phyloP scores from a whole-genome alignment of 92 coral and sea anemone species.

The Actinernus sp. region DNA sequence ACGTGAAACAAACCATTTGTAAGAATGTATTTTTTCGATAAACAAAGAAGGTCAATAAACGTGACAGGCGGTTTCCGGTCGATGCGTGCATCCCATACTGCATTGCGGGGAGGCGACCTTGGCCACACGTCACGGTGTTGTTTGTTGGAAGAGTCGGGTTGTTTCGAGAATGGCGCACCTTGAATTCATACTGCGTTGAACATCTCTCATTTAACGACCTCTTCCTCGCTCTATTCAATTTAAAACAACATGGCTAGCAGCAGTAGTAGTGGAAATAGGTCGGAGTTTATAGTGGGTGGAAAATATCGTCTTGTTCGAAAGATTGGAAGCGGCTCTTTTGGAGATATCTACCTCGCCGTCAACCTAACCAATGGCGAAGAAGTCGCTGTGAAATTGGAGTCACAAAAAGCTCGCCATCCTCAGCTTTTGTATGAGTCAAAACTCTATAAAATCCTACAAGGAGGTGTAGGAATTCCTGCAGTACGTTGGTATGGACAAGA shows the following conservation, averaged over 20 bases:
- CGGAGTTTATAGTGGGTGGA: constrained; percentile 90
- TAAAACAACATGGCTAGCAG: constrained; percentile 76
- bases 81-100: constrained; percentile 65
- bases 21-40: no score
- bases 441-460: constrained; percentile 95
- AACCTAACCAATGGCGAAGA: constrained; percentile 90
- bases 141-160: constrained; percentile 28
- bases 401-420: constrained; percentile 98
- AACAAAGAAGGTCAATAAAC: no score
- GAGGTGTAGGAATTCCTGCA: constrained; percentile 96
- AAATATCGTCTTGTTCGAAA: constrained; percentile 96
- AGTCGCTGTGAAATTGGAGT: constrained; percentile 97
- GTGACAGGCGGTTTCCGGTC: no score
- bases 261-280: constrained; percentile 75
- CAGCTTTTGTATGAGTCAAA: constrained; percentile 98
- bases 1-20: no score
- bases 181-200: not conserved
- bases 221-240: constrained; percentile 3
- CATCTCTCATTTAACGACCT: constrained; percentile 1
- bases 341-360: constrained; percentile 96
- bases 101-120: constrained; percentile 68
- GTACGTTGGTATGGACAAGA: constrained; percentile 99
- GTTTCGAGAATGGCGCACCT: constrained; percentile 52
- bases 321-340: constrained; percentile 99
- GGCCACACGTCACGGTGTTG: constrained; percentile 91